phyloP scores from a whole-genome alignment of 2,797 vertebrate species.

The Hemibagrus guttatus region DNA sequence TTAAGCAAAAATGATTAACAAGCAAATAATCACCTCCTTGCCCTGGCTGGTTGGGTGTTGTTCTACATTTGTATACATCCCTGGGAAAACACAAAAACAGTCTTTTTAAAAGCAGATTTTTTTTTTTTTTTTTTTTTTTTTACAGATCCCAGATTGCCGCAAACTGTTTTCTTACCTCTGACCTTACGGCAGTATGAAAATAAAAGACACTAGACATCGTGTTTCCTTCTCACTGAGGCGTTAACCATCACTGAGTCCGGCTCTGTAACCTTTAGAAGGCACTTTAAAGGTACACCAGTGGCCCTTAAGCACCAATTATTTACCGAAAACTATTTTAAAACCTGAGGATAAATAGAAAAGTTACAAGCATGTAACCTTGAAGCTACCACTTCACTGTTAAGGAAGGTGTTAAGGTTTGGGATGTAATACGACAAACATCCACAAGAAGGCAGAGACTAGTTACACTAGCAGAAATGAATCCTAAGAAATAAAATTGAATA shows the following conservation, averaged over 20 bases:
- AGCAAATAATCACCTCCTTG: not conserved
- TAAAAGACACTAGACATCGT: not conserved
- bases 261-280: not conserved
- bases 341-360: not conserved
- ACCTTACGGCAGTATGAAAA: not conserved
- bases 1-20: not conserved
- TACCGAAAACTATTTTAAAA: not conserved
- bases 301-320: not conserved
- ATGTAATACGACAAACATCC: not conserved
- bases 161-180: not conserved
- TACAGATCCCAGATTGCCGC: not conserved
- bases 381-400: not conserved
- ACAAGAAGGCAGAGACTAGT: conserved; percentile 8
- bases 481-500: too few relatives aligned
- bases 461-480: too few relatives aligned
- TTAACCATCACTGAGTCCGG: not conserved
- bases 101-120: not conserved
- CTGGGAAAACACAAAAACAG: not conserved
- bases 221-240: not conserved
- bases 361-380: not conserved
- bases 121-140: not conserved
- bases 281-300: not conserved
- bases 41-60: not conserved
- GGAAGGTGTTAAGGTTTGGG: not conserved
- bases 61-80: not conserved